Conservation (phyloP, 2,888 invertebrate genomes). For the Lepidochrysops patricia region DNA sequence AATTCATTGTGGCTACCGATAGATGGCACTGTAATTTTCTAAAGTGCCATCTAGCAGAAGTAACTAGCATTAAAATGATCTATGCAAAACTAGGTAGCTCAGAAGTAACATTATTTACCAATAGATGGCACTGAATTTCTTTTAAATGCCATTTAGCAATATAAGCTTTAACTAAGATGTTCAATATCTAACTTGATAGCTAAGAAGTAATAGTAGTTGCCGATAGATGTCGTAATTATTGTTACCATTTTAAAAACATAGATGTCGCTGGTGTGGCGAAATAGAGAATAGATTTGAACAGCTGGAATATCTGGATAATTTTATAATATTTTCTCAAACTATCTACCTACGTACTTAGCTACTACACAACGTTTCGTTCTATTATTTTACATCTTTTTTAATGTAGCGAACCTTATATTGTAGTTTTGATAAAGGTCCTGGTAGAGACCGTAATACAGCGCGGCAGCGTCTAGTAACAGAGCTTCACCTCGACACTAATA, state of each 20-base stretch:
- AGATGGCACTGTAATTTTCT: no score
- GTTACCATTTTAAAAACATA: background rate
- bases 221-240: background rate
- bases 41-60: background rate
- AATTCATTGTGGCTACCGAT: background rate
- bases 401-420: no score
- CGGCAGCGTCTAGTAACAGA: background rate
- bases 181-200: background rate
- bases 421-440: no score
- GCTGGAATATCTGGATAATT: no score
- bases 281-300: no score
- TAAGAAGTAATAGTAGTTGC: background rate
- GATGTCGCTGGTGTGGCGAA: background rate
- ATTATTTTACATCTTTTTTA: no score
- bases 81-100: background rate
- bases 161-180: background rate
- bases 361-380: no score
- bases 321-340: no score
- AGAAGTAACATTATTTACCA: background rate
- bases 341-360: no score
- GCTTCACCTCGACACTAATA: conserved; percentile 6
- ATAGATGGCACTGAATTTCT: background rate
- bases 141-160: background rate
- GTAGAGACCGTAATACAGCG: no score
- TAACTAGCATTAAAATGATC: background rate